Evolutionary conservation across 2,797 vertebrate species (phyloP).

Genomic region (Gorsachius magnificus): DNA sequence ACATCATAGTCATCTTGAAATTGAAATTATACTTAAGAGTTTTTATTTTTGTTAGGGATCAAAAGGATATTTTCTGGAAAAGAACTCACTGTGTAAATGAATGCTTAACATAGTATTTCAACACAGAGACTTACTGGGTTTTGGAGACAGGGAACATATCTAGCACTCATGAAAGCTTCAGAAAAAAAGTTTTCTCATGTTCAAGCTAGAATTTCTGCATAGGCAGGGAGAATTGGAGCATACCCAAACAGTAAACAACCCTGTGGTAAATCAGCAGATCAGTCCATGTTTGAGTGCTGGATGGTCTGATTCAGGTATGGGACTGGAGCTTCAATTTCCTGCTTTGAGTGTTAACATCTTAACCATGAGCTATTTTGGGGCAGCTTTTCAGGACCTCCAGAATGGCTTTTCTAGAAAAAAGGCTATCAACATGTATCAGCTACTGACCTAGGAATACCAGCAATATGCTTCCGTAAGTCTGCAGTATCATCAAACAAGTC

Average conservation of each 20-base stretch:
- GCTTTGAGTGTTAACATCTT: neutral
- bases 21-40: neutral
- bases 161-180: neutral
- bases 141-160: neutral
- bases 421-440: neutral
- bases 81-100: neutral
- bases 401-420: neutral
- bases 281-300: fast-evolving
- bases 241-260: neutral
- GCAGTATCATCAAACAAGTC: neutral
- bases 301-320: neutral
- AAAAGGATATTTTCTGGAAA: neutral
- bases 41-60: neutral
- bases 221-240: neutral
- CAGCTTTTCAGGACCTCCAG: neutral
- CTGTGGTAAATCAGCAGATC: neutral
- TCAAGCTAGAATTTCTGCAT: neutral
- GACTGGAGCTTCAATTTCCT: neutral
- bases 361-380: neutral
- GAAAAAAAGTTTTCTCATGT: neutral
- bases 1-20: neutral
- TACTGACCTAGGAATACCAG: neutral
- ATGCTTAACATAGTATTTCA: neutral
- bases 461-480: neutral
- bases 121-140: neutral